Evolutionary conservation across 2,113 vertebrate species (phyloP), one percentile per base, ranked within the genome.

Genomic region (Geococcyx californianus): DNA sequence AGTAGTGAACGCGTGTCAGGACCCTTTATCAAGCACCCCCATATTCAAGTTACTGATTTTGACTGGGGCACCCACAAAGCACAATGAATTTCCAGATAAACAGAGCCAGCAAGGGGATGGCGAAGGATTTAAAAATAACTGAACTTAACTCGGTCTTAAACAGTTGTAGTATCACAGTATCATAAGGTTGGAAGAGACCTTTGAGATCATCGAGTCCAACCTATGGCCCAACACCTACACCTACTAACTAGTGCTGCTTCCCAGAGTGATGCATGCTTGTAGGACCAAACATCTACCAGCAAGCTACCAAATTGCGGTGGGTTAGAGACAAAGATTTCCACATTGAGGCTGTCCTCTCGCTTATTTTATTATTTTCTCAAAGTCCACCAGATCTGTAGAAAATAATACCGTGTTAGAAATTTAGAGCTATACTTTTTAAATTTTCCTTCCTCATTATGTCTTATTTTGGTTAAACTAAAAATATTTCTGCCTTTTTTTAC

Each of bases 381-480:
- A 92, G 29, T 72, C 44, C 49, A 31, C 33, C n/a, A 34, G 38
- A 74, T 40, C 76, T 67, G 66, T 77, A 79, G 67, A 91, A 94
- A 92, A 45, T 40, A 83, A 47, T 54, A 84, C 62, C 24, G 74
- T 74, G 42, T 63, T 28, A 85, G 58, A 75, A 92, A 79, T 54
- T 8, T 14, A n/a, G 55, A 86, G 21, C 49, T 54, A 12, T 59
- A 62, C 63, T 87, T 84, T 83, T 56, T 0, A 40, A 45, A 67
- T 64, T 80, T 79, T 84, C 36, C 42, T 90, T 70, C 89, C 40
- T 82, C 87, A 49, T 68, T 67, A 16, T 34, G 14, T 62, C 67
- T 94, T 84, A 75, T 59, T 92, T 96, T 95, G 60, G 26, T 84
- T 89, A 89, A 87, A 90, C 68, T 95, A 42, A 55, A 47, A 52